Base-by-base conservation (phyloP, 2,888 invertebrate species). In the Dicyrtomina minuta region DNA sequence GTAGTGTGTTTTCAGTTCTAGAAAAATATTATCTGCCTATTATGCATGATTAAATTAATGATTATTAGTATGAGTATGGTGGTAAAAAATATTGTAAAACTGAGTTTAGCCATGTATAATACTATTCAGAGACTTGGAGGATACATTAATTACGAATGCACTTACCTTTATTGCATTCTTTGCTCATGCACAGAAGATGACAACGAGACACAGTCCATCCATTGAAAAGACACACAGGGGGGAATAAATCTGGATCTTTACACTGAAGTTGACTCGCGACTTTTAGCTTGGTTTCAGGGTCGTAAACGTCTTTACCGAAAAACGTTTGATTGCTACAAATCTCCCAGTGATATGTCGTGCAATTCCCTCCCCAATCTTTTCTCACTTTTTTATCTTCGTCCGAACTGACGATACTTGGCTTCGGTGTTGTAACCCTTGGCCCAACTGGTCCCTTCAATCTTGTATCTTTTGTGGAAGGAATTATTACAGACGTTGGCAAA, bases 111-210 rank as follows among this genome's bases (percentile, higher is more conserved):
- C n/a, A n/a, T n/a, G n/a, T n/a, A n/a, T n/a, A n/a, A n/a, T n/a
- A n/a, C n/a, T n/a, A n/a, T n/a, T n/a, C n/a, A n/a, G n/a, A n/a
- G n/a, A n/a, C n/a, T n/a, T n/a, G n/a, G n/a, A n/a, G n/a, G n/a
- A n/a, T n/a, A n/a, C n/a, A n/a, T n/a, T n/a, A n/a, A n/a, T n/a
- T n/a, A n/a, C n/a, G n/a, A n/a, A n/a, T n/a, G 1, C 13, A 17
- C 60, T 43, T 41, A 64, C 61, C 58, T 22, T 66, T 60, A 56
- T 73, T 74, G 71, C 74, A 70, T 49, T 71, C 66, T 43, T 43
- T 44, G 41, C 66, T 67, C 75, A 75, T 73, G 70, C 75, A 75
- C 12, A 75, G 71, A 53, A 75, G 61, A 58, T 75, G 75, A 56
- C 75, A 75, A 0, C 74, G 55, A n/a, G 61, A 65, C 51, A 73